These are phyloP conservation scores for Leptogaster cylindrica DNA, from an alignment of 2,888 invertebrate species.

Conservation along the genomic window DNA sequence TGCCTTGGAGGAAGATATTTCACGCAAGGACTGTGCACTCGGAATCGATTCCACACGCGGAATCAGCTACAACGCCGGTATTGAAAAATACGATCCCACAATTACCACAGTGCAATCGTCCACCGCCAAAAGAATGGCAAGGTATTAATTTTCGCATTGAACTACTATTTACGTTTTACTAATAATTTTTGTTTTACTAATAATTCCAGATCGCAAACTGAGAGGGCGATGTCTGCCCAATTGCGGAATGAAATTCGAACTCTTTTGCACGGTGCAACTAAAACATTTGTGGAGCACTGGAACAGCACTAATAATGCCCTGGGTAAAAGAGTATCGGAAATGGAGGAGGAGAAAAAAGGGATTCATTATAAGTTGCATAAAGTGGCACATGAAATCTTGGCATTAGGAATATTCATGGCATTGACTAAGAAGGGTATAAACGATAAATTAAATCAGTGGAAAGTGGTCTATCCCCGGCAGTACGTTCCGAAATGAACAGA, in stretches of 20 bases:
- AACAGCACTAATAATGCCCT: constrained; percentile 82
- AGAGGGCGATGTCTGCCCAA: constrained; percentile 79
- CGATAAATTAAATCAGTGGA: constrained; percentile 83
- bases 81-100: constrained; percentile 85
- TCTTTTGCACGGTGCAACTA: constrained; percentile 77
- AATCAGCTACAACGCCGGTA: constrained; percentile 84
- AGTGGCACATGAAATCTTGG: constrained; percentile 88
- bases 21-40: constrained; percentile 86
- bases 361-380: constrained; percentile 68
- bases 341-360: constrained; percentile 83
- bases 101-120: constrained; percentile 80
- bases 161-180: background rate
- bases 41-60: constrained; percentile 83
- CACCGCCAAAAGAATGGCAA: constrained; percentile 63
- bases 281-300: constrained; percentile 89
- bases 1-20: constrained; percentile 86
- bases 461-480: constrained; percentile 86
- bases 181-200: no score
- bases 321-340: constrained; percentile 76
- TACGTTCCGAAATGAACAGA: constrained; percentile 64
- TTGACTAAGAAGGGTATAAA: constrained; percentile 87
- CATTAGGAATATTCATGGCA: constrained; percentile 90
- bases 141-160: constrained; percentile 51
- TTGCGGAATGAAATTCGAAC: constrained; percentile 80
- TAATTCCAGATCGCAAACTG: constrained; percentile 70